Conservation (phyloP, 2,113 vertebrate genomes). For the Chlamydotis undulata region DNA sequence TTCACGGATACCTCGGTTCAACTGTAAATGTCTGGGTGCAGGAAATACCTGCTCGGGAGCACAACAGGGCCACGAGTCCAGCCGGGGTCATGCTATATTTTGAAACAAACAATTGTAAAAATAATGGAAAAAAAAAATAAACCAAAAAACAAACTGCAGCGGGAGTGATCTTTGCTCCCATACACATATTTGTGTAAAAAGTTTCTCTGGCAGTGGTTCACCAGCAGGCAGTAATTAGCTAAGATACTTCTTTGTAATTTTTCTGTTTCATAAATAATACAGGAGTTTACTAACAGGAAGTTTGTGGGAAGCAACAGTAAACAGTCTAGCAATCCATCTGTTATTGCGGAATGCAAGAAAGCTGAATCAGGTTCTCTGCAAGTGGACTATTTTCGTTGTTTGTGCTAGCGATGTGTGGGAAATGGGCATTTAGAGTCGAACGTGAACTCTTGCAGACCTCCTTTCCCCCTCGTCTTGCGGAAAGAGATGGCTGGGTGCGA, state of each 20-base stretch:
- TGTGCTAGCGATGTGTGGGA: conserved; percentile 58
- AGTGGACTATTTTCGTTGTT: conserved; percentile 63
- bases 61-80: background rate
- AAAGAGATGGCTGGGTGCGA: background rate
- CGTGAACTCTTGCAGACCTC: conserved; percentile 15
- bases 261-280: conserved; percentile 84
- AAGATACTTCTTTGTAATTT: conserved; percentile 77
- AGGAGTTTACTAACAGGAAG: conserved; percentile 83
- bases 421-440: conserved; percentile 61
- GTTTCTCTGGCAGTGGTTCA: conserved; percentile 67
- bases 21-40: background rate
- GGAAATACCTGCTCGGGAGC: background rate
- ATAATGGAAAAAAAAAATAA: background rate
- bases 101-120: conserved; percentile 2
- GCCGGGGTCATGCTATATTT: background rate
- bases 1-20: background rate
- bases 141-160: background rate
- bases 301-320: conserved; percentile 80
- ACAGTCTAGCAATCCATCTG: conserved; percentile 82
- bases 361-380: conserved; percentile 73
- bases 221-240: conserved; percentile 73
- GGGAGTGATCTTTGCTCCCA: conserved; percentile 7
- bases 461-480: background rate
- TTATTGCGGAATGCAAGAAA: conserved; percentile 76
- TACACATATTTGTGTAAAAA: conserved; percentile 33